Percentiles rank a stretch among this genome's conserved stretches.
These are phyloP conservation scores for Proctacanthus coquilletti DNA, from an alignment of 1,140 invertebrate genomes.

Conservation along the genomic window DNA sequence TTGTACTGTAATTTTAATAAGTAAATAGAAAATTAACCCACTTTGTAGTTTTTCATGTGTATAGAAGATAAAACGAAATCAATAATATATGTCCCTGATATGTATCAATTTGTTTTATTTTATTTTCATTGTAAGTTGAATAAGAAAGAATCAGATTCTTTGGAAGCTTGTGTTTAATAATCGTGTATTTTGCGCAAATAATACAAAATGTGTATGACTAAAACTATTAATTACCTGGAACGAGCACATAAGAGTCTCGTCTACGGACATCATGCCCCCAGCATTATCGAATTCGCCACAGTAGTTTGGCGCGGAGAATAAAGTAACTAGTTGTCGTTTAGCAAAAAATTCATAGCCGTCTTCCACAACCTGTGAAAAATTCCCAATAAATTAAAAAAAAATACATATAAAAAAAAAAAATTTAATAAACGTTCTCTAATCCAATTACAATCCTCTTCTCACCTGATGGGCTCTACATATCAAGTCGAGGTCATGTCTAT, in stretches of 20 bases:
- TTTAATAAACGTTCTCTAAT: neutral
- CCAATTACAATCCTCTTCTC: too few species aligned
- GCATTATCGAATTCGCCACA: constrained; percentile 86
- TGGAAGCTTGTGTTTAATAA: too few species aligned
- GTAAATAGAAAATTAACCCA: too few species aligned
- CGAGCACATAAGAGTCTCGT: constrained; percentile 98
- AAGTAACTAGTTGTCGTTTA: constrained; percentile 78
- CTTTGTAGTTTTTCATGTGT: too few species aligned
- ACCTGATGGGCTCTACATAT: constrained; percentile 85
- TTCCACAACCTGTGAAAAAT: constrained; percentile 57
- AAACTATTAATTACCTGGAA: constrained; percentile 40
- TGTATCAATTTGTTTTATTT: too few species aligned
- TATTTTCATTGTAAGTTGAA: too few species aligned
- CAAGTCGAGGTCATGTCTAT: constrained; percentile 71
- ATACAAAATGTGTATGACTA: too few species aligned
- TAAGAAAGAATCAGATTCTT: too few species aligned
- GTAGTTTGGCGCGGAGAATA: constrained; percentile 79
- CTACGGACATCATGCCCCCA: constrained; percentile 98
- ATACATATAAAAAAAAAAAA: constrained; percentile 8
- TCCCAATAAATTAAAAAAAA: constrained; percentile 8
- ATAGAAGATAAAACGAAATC: too few species aligned
- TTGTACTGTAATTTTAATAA: too few species aligned
- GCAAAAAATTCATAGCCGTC: constrained; percentile 87
- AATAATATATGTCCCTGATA: too few species aligned
- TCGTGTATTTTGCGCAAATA: too few species aligned